These are phyloP conservation scores for Centropyge bicolor DNA, from an alignment of 2,797 vertebrate species.

Conservation along the genomic window DNA sequence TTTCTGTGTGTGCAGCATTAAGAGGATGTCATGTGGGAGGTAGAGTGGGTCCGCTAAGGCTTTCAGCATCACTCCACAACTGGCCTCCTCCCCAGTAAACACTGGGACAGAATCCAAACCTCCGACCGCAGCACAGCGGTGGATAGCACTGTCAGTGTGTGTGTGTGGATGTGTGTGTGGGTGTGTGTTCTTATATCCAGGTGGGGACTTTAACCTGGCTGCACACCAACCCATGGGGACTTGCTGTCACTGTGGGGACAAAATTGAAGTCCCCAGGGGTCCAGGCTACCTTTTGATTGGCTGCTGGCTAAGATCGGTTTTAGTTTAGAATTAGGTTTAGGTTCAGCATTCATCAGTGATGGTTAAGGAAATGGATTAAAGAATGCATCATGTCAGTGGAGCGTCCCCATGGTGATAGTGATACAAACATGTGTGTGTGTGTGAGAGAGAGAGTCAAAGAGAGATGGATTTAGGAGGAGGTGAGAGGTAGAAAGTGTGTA, in stretches of 20 bases:
- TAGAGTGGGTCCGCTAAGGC: conserved; percentile 42
- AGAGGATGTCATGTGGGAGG: conserved; percentile 54
- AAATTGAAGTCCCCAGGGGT: too few species aligned
- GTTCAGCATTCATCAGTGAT: too few species aligned
- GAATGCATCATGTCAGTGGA: too few species aligned
- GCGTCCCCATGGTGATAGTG: too few species aligned
- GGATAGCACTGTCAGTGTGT: neutral
- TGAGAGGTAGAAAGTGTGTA: conserved; percentile 61
- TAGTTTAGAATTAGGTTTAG: too few species aligned
- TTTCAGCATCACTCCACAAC: conserved; percentile 52
- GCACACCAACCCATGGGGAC: too few species aligned
- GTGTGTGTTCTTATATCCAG: neutral
- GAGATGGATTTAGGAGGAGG: conserved; percentile 52
- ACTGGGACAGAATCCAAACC: conserved; percentile 62
- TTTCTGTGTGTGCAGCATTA: conserved; percentile 23
- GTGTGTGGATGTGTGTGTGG: conserved; percentile 7
- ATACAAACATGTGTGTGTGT: too few species aligned
- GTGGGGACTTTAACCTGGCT: too few species aligned
- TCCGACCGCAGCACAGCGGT: conserved; percentile 24
- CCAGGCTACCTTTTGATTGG: too few species aligned
- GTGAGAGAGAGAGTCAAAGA: conserved; percentile 32
- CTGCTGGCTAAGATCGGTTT: too few species aligned
- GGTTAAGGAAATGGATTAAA: too few species aligned
- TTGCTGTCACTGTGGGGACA: too few species aligned
- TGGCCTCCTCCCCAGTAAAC: conserved; percentile 54